Evolutionary conservation across 2,797 vertebrate genomes (phyloP).

Genomic region (Anguilla marmorata): DNA sequence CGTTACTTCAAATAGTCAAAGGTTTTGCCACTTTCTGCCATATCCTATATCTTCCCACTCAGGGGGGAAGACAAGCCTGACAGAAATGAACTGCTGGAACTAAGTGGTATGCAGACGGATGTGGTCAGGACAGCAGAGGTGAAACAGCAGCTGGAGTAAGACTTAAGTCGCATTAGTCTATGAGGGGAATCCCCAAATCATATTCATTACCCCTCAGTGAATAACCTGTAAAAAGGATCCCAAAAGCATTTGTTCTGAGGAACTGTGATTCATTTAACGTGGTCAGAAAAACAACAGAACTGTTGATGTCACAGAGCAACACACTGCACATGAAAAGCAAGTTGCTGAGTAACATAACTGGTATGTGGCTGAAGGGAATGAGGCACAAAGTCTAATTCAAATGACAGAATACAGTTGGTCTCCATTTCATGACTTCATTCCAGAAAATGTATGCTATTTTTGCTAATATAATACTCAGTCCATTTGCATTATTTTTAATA

Average conservation of each 20-base stretch:
- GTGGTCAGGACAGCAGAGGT: neutral
- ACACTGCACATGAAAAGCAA: neutral
- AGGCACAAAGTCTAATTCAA: neutral
- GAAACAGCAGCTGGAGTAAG: neutral
- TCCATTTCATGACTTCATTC: neutral
- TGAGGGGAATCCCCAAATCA: neutral
- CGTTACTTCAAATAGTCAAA: neutral
- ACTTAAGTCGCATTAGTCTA: neutral
- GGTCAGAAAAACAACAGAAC: neutral
- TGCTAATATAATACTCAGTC: neutral
- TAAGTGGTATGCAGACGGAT: constrained; percentile 2
- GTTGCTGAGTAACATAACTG: neutral
- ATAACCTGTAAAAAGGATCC: neutral
- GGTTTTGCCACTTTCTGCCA: neutral
- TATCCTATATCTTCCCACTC: constrained; percentile 15
- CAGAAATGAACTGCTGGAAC: constrained; percentile 15
- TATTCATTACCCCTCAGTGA: neutral
- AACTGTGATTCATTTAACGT: neutral
- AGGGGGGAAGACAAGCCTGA: neutral
- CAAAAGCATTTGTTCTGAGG: neutral
- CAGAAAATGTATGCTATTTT: neutral
- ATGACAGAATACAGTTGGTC: neutral
- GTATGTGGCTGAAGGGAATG: neutral
- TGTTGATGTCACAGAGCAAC: neutral
- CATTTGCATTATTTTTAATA: neutral